A percentile compares a stretch with the other conserved stretches of the same genome.
Conservation (phyloP, 2,113 vertebrate species). For the cattle (Bos taurus) region ARS-UCD2.0 NC_037333.1:72857501-72858000, state of each 20-base stretch:
- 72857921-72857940: not conserved
- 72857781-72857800: not conserved
- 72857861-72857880: not conserved
- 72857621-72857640: not conserved
- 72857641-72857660: not conserved
- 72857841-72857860: not conserved
- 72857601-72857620: not conserved
- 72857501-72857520: slow-evolving; percentile 12
- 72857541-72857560: not conserved
- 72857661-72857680: not conserved
- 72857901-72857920: not conserved
- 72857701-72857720: not conserved
- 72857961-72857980: not conserved
- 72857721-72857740: not conserved
- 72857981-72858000: not conserved
- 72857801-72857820: not conserved
- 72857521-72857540: not conserved
- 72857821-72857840: not conserved
- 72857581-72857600: not conserved
- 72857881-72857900: not conserved
- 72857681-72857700: not conserved
- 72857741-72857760: not conserved
- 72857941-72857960: not conserved
- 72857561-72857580: not conserved
- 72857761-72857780: not conserved